Base-by-base conservation (phyloP, 2,888 invertebrate genomes). In the Pedicia rivosa region DNA sequence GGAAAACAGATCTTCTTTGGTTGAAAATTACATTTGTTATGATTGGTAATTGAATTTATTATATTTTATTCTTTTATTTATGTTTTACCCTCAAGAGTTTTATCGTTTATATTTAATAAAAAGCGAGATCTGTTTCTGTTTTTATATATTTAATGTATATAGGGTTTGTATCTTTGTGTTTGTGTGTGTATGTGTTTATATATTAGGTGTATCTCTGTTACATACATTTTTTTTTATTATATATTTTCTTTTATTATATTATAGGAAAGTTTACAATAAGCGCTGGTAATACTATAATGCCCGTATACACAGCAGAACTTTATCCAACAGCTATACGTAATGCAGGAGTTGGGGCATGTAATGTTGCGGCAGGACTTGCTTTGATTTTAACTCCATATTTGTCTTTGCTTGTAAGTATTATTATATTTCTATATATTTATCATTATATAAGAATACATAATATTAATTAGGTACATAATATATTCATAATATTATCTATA, bases 271-370 rank as follows among this genome's bases (percentile, higher is more conserved):
- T 83, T 49, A 73, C 78, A 17, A 78, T 83, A 36, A 78, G 80
- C 27, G 72, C 78, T 1, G 77, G 79, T 14, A 84, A 83, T 50
- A 81, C 78, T 51, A 77, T 82, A 48, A 66, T 82, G 64, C 83
- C 83, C 1, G 74, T 78, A 19, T 78, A 72, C 52, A 78, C 78
- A 2, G 77, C 78, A 3, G 78, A 79, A 49, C 57, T 78, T 26
- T 79, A 77, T 54, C 78, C 78, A 2, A 78, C 78, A 4, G 65
- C 73, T 40, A 71, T 78, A 44, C 64, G 78, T 37, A 78, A 78
- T 48, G 65, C 75, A 15, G 78, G 78, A 5, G 74, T 78, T 10
- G 78, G 78, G 2, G 77, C 76, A 3, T 79, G 78, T 48, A 82
- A 83, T 52, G 69, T 80, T 35, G 69, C 80, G 3, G 79, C 81